Base-by-base conservation (phyloP, 2,888 invertebrate genomes). In the Carterocephalus palaemon region DNA sequence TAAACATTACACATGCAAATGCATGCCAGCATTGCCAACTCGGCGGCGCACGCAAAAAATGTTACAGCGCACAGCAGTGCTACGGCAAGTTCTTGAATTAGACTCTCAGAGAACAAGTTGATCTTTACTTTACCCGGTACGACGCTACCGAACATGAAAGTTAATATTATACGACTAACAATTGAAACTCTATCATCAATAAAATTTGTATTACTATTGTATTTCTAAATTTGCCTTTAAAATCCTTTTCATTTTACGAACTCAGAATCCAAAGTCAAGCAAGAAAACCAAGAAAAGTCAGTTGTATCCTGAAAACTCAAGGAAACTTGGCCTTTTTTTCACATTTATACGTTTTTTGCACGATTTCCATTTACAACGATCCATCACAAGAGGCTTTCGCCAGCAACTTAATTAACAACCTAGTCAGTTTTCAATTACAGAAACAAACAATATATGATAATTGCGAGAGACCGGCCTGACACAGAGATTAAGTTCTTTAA, bases 1-100 rank as follows among this genome's bases (percentile, higher is more conserved):
- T 69, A 70, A 62, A 64, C 69, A 75, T 78, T 76, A 72, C 71
- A 70, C 70, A 80, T 81, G 81, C 75, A 79, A 74, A 82, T 78
- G 60, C 74, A 75, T 74, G 72, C 74, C 71, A 71, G 69, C 62
- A 67, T 61, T 74, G 72, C 74, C 71, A 71, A 70, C 62, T 67
- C 61, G 55, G 57, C 66, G 51, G 57, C 55, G 64, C 64, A 62
- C 52, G 66, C 61, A 72, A 75, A 74, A 73, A 70, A 71, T 28
- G 15, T 26, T 22, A 22, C 10, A 15, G 17, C 3, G 19, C 41
- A 19, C 17, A 1, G 32, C 9, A 19, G 17, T 33, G 10, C 12
- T 19, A 5, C 7, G 7, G 41, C 41, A 41, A 41, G 41, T 33
- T 16, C 12, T 4, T 2, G n/a, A 15, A n/a, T n/a, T n/a, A n/a